These are phyloP conservation scores for Pinna nobilis DNA, from an alignment of 1,140 invertebrate species.

Conservation along the genomic window DNA sequence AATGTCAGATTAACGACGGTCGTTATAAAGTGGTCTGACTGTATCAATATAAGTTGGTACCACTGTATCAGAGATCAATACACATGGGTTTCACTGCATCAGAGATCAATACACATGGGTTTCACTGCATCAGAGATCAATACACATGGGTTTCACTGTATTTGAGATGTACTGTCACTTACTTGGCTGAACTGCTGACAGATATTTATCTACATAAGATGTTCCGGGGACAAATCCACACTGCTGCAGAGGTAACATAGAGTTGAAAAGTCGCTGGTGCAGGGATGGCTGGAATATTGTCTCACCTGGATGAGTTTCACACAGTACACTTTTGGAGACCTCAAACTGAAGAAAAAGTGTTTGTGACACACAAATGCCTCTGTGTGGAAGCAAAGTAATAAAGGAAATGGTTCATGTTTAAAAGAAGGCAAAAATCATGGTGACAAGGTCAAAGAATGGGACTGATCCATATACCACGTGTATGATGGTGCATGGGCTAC, in stretches of 20 bases:
- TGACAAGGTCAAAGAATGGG: background rate
- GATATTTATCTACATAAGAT: slow-evolving; percentile 41
- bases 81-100: no score
- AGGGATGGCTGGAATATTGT: slow-evolving; percentile 14
- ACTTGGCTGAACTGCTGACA: slow-evolving; percentile 33
- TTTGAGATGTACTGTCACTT: no score
- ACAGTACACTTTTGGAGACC: slow-evolving; percentile 28
- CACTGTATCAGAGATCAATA: no score
- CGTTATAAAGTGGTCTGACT: no score
- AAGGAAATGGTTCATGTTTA: background rate
- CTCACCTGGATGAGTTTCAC: slow-evolving; percentile 32
- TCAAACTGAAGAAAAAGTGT: slow-evolving; percentile 20
- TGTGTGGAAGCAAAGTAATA: background rate
- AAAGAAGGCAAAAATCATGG: background rate
- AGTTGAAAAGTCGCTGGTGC: slow-evolving; percentile 26
- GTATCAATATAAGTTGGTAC: no score
- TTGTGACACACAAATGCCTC: no score
- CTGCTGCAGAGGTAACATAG: background rate
- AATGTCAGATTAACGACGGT: no score
- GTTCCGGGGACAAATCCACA: slow-evolving; percentile 39
- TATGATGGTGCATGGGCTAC: no score
- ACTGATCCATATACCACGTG: background rate
- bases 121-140: no score
- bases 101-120: no score
- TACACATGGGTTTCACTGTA: no score